Evolutionary conservation across 2,113 vertebrate species (phyloP), one percentile per base, ranked within the genome.

Genomic region (Anolis sagrei): DNA sequence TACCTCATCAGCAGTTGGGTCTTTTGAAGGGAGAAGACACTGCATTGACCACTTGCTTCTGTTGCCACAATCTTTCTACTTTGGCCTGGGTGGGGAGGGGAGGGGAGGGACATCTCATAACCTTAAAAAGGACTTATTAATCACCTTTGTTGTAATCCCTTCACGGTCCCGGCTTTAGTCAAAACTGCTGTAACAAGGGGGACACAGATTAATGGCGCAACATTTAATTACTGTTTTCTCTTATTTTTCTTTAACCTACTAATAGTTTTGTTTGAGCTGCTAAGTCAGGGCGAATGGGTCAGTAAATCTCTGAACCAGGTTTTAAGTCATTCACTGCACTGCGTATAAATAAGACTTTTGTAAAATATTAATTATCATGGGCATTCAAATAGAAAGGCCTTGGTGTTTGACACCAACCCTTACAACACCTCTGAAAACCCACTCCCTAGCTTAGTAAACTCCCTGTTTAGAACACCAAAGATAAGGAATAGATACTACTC

Each of bases 1-100:
- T 99, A 99, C 98, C 98, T 98, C 98, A 98, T 97, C 97, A 97
- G 96, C 97, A 98, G 97, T 97, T 98, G 97, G 96, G 96, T 98
- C 97, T 98, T 98, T 98, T 93, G 95, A 97, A 97, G 97, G 97
- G 97, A 98, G 97, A 97, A 97, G 97, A 98, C 95, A 91, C 97
- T 97, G 97, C 97, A 97, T 97, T 98, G 97, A 99, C 98, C 98
- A 98, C 98, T 99, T 96, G 93, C 89, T 96, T 95, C 95, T 95
- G 88, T 96, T 95, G 95, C 94, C 96, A 95, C 92, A 94, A 94
- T 97, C 93, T 97, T 96, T 96, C 95, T 95, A 95, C 96, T 96
- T 96, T 95, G 95, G 95, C 86, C 94, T 90, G 89, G 93, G 93
- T 89, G 36, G 7, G 69, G 81, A 81, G 77, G 93, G 94, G 84